Evolutionary conservation across 1,140 invertebrate genomes (phyloP).

Genomic region (Phocides pigmalion): DNA sequence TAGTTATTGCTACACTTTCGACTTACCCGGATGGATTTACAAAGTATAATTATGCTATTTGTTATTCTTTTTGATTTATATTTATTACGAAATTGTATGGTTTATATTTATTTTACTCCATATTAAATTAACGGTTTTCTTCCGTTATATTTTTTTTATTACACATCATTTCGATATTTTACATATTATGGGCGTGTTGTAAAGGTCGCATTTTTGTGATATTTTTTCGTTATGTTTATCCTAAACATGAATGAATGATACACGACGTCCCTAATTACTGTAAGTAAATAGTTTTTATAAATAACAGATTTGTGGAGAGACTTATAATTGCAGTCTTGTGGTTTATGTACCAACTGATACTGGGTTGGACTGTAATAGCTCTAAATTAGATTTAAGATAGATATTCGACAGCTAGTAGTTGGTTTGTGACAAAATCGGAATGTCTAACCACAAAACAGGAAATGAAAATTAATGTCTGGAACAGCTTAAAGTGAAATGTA

Average conservation of each 20-base stretch:
- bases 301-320: background rate
- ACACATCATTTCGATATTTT: too few species aligned
- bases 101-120: too few species aligned
- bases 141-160: too few species aligned
- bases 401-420: constrained; percentile 18
- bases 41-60: background rate
- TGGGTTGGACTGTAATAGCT: background rate
- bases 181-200: too few species aligned
- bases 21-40: background rate
- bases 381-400: constrained; percentile 15
- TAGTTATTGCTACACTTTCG: constrained; percentile 7
- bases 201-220: too few species aligned
- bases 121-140: too few species aligned
- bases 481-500: constrained; percentile 17
- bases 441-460: constrained; percentile 12
- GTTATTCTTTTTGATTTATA: background rate
- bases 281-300: too few species aligned
- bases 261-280: too few species aligned
- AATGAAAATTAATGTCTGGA: constrained; percentile 12
- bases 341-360: constrained; percentile 9
- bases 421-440: constrained; percentile 25
- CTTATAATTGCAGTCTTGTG: background rate
- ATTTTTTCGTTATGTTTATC: too few species aligned
- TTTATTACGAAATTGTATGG: too few species aligned
- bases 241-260: too few species aligned